phyloP scores from a whole-genome alignment of 92 coral and sea anemone genomes.

The Porites lobata region DNA sequence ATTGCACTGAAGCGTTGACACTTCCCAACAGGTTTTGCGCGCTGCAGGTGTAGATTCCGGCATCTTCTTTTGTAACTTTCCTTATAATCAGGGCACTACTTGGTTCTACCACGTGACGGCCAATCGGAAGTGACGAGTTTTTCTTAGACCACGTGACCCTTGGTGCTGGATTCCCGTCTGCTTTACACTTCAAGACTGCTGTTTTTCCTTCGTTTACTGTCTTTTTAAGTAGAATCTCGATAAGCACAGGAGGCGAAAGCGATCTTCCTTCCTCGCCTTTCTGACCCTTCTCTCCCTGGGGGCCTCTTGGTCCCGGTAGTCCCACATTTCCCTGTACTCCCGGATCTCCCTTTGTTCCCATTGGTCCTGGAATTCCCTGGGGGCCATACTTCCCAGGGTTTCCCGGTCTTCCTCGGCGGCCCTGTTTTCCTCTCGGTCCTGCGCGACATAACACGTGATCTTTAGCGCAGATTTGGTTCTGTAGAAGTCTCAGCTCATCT shows the following conservation, averaged over 20 bases:
- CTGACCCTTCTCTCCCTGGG: conserved; percentile 57
- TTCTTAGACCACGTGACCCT: conserved; percentile 18
- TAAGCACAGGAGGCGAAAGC: conserved; percentile 53
- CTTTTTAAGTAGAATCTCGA: conserved; percentile 28
- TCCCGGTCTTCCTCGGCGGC: conserved; percentile 52
- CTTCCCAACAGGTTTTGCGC: conserved; percentile 24
- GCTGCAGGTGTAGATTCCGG: conserved; percentile 18
- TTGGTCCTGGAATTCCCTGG: conserved; percentile 36
- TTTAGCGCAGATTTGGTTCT: conserved; percentile 27
- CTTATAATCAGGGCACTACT: conserved; percentile 3
- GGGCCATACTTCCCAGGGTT: conserved; percentile 65
- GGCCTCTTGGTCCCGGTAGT: conserved; percentile 62
- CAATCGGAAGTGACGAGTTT: conserved; percentile 6
- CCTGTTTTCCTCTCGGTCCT: conserved; percentile 29
- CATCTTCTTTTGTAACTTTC: conserved; percentile 10
- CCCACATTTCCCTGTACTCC: conserved; percentile 60
- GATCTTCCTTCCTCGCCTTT: conserved; percentile 59
- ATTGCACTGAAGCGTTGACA: not conserved
- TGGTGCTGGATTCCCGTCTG: conserved; percentile 8
- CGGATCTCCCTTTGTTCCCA: conserved; percentile 39
- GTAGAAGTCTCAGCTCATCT: conserved; percentile 24
- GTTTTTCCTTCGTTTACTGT: conserved; percentile 59
- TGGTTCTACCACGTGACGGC: conserved; percentile 12
- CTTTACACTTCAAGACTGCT: conserved; percentile 7
- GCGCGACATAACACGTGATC: conserved; percentile 25